A percentile compares a stretch with the other conserved stretches of the same genome.
These are phyloP conservation scores for Xenopus borealis DNA, from an alignment of 2,113 vertebrate genomes.

Conservation along the genomic window DNA sequence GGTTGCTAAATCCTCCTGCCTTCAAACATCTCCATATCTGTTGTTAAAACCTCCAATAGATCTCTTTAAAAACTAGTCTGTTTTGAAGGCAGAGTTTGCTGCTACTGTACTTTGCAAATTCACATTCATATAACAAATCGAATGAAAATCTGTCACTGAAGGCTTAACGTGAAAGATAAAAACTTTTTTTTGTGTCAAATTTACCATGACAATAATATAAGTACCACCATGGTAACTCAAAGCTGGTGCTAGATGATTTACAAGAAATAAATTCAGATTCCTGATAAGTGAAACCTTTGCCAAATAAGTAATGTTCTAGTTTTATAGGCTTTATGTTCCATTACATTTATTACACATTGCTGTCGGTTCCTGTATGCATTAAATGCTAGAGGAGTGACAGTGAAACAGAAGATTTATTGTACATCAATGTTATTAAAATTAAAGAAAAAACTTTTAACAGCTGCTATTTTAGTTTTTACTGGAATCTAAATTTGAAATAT, in stretches of 20 bases:
- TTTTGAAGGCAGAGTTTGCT: too few relatives aligned
- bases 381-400: slow-evolving; percentile 23
- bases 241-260: neutral
- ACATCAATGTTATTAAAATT: slow-evolving; percentile 28
- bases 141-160: neutral
- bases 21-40: too few relatives aligned
- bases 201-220: slow-evolving; percentile 1
- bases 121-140: neutral
- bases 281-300: slow-evolving; percentile 16
- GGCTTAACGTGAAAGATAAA: neutral
- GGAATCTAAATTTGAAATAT: slow-evolving; percentile 7
- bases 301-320: slow-evolving; percentile 20
- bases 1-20: too few relatives aligned
- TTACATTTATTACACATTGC: slow-evolving; percentile 32
- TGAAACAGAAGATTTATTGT: slow-evolving; percentile 33
- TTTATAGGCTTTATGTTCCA: slow-evolving; percentile 21
- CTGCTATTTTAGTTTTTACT: slow-evolving; percentile 26
- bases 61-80: too few relatives aligned
- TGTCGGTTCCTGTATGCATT: slow-evolving; percentile 28
- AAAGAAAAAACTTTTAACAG: slow-evolving; percentile 25
- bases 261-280: neutral
- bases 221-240: slow-evolving; percentile 6
- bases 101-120: too few relatives aligned
- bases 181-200: neutral
- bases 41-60: too few relatives aligned